These are phyloP conservation scores for Knipowitschia caucasica DNA, from an alignment of 2,797 vertebrate genomes.

Conservation along the genomic window DNA sequence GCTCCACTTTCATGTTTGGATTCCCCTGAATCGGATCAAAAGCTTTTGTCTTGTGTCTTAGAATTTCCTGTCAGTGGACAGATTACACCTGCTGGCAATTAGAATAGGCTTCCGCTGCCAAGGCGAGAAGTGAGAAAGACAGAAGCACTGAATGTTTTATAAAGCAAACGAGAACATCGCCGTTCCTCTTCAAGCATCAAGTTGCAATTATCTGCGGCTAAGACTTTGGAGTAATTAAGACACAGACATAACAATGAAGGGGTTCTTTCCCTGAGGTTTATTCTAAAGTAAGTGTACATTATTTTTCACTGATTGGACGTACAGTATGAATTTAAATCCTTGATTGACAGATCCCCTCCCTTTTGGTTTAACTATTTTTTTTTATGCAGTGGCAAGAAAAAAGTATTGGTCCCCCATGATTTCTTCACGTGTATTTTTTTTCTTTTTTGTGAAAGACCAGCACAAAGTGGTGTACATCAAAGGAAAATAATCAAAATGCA, in stretches of 20 bases:
- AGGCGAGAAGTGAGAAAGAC: constrained; percentile 26
- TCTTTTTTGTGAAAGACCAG: no score
- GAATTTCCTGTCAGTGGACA: constrained; percentile 23
- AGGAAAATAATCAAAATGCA: no score
- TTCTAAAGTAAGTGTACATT: no score
- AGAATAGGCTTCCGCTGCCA: constrained; percentile 23
- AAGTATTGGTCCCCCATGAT: no score
- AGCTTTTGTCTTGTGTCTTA: constrained; percentile 18
- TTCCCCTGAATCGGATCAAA: constrained; percentile 3
- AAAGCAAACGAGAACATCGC: constrained; percentile 33
- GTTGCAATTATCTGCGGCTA: constrained; percentile 45
- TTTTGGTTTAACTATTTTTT: no score
- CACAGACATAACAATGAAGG: constrained; percentile 51
- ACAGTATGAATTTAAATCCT: no score
- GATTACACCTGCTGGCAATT: constrained; percentile 32
- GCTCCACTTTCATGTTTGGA: constrained; percentile 7
- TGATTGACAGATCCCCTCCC: no score
- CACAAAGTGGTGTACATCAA: no score
- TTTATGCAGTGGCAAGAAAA: no score
- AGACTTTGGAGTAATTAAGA: constrained; percentile 54
- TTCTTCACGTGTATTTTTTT: no score
- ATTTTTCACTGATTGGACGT: no score
- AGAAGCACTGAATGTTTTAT: constrained; percentile 42
- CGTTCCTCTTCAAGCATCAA: constrained; percentile 34
- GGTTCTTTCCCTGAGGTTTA: constrained; percentile 63